Evolutionary conservation across 2,797 vertebrate genomes (phyloP).

Genomic region (Sebastiscus tertius): DNA sequence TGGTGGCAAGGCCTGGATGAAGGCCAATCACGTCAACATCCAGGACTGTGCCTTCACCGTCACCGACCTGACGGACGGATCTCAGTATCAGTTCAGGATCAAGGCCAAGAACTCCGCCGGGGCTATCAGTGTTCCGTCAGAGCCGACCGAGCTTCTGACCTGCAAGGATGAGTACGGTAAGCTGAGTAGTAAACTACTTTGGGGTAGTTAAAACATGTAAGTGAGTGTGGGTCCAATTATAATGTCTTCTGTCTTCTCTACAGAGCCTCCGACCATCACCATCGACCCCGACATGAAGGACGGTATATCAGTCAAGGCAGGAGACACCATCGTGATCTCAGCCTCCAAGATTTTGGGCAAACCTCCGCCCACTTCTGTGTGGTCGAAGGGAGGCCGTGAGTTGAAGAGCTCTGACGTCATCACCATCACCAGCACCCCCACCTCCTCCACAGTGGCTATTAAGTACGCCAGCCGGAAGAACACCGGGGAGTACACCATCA

Average conservation of each 20-base stretch:
- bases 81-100: constrained; percentile 95
- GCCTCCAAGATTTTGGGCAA: constrained; percentile 96
- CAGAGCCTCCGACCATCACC: constrained; percentile 95
- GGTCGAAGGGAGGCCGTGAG: constrained; percentile 97
- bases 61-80: constrained; percentile 91
- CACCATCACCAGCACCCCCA: constrained; percentile 90
- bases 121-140: constrained; percentile 94
- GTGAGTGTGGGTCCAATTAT: not conserved
- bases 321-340: constrained; percentile 91
- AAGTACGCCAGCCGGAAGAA: constrained; percentile 97
- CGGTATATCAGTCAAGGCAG: constrained; percentile 93
- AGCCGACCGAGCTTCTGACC: constrained; percentile 89
- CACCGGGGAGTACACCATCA: constrained; percentile 96
- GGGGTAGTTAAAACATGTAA: not conserved
- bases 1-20: constrained; percentile 92
- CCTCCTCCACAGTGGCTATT: constrained; percentile 90
- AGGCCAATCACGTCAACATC: constrained; percentile 97
- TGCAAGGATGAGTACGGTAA: constrained; percentile 98
- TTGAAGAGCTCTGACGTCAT: constrained; percentile 93
- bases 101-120: constrained; percentile 96
- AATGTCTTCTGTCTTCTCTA: constrained; percentile 37
- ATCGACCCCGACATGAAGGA: constrained; percentile 96
- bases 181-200: constrained; percentile 13
- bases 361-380: constrained; percentile 92
- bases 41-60: constrained; percentile 95